Evolutionary conservation across 2,888 invertebrate genomes (phyloP), one percentile per base, ranked within the genome.

Genomic region (Yponomeuta malinellus): DNA sequence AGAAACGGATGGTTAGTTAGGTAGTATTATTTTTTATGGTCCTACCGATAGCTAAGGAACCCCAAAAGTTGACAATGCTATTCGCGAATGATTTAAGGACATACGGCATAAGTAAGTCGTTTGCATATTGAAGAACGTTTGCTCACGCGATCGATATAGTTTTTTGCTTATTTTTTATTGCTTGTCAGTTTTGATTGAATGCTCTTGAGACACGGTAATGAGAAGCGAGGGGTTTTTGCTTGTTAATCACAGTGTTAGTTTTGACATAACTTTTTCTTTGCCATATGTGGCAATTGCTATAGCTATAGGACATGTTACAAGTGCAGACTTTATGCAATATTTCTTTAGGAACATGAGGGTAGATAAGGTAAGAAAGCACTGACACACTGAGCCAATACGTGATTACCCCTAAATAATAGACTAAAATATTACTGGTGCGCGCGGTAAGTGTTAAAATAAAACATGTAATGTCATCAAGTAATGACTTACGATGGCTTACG

Each of bases 41-140:
- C 12, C 15, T 5, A 59, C 52, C 12, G 15, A 15, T 59, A 59
- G 15, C 15, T 59, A 15, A 2, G 52, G 12, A 68, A 52, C 23
- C 52, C 23, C n/a, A 69, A 69, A 52, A 52, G 33, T 10, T 33
- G 69, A 52, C 52, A 69, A 69, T 59, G 37, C 69, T 33, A 23
- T 69, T 48, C 31, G 29, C 67, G 31, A 68, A 68, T 68, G 68
- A 48, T 67, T 67, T 12, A 67, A 2, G 48, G 12, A 43, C 48
- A 65, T 65, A 65, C 5, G 33, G 65, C 43, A 48, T 48, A 67
- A 37, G 67, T 67, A 67, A 29, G n/a, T 67, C 37, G 67, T 67
- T 67, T 33, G 67, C 67, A 67, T 67, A 67, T n/a, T 37, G 52
- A 59, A 59, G 8, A 64, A 31, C 31, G 31, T 23, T 23, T 29